Evolutionary conservation across 2,888 invertebrate species (phyloP).

Genomic region (Chrysopilus asiliformis): DNA sequence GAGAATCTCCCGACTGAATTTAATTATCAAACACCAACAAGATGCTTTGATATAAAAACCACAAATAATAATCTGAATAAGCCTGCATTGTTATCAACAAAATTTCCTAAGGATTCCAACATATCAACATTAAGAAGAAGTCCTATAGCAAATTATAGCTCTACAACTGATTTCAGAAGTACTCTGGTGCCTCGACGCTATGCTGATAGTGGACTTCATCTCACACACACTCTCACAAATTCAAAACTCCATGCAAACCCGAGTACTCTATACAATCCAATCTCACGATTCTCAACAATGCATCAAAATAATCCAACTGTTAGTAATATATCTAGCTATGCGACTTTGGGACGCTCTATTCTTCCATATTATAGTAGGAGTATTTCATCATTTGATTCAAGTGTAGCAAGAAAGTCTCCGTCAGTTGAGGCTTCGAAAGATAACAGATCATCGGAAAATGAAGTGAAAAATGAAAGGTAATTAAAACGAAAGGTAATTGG

Average conservation of each 20-base stretch:
- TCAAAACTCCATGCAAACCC: no score
- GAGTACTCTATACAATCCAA: constrained; percentile 30
- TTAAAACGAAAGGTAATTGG: no score
- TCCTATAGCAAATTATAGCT: constrained; percentile 20
- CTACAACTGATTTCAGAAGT: constrained; percentile 29
- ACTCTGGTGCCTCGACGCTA: constrained; percentile 19
- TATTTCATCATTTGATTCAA: constrained; percentile 31
- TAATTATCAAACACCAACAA: no score
- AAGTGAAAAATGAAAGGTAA: no score
- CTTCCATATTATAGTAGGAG: constrained; percentile 33
- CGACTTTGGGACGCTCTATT: constrained; percentile 30
- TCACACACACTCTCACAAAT: no score
- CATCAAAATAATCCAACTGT: constrained; percentile 23
- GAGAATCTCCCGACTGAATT: no score
- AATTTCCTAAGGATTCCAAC: constrained; percentile 5
- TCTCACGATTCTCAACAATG: constrained; percentile 31
- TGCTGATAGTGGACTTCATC: constrained; percentile 20
- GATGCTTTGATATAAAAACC: no score
- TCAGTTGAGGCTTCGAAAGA: constrained; percentile 15
- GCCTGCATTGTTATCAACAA: constrained; percentile 26
- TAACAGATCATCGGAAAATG: no score
- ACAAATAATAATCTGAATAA: no score
- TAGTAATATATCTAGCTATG: constrained; percentile 23
- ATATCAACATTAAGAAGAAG: constrained; percentile 1
- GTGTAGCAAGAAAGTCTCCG: no score